Percentiles rank a stretch among this genome's conserved stretches.
phyloP scores from a whole-genome alignment of 1,140 invertebrate species.

The Protaetia brevitarsis region DNA sequence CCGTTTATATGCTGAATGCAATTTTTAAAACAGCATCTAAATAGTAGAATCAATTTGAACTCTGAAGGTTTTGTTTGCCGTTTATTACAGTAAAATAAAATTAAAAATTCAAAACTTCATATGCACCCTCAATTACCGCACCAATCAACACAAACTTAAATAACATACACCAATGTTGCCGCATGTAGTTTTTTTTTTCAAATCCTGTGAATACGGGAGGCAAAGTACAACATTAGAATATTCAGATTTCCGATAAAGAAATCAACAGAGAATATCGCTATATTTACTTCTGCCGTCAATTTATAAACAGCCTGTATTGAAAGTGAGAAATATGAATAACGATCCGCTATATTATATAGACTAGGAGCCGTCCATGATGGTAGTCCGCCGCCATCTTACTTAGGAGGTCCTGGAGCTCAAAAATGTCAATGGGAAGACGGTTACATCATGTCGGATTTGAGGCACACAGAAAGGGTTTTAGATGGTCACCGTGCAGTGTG shows the following conservation, averaged over 20 bases:
- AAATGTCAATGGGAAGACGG: slow-evolving; percentile 95
- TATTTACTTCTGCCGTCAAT: slow-evolving; percentile 91
- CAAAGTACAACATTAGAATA: too few relatives aligned
- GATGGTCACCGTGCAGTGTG: slow-evolving; percentile 92
- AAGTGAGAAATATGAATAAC: background rate
- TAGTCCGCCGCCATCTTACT: slow-evolving; percentile 88
- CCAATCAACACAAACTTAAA: too few relatives aligned
- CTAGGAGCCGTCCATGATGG: slow-evolving; percentile 93
- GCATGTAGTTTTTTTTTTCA: too few relatives aligned
- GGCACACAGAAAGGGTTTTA: slow-evolving; percentile 93
- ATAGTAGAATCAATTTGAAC: too few relatives aligned
- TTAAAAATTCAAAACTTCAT: slow-evolving; percentile 18
- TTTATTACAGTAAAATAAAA: too few relatives aligned
- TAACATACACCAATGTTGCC: too few relatives aligned
- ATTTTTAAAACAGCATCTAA: too few relatives aligned
- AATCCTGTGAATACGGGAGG: too few relatives aligned
- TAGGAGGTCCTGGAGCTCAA: slow-evolving; percentile 92
- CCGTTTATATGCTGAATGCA: too few relatives aligned
- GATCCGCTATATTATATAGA: slow-evolving; percentile 56
- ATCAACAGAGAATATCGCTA: slow-evolving; percentile 93
- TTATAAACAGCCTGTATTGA: slow-evolving; percentile 88
- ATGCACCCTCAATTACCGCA: too few relatives aligned
- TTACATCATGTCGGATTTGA: slow-evolving; percentile 92
- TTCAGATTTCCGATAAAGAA: too few relatives aligned
- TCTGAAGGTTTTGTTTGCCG: too few relatives aligned